Evolutionary conservation across 2,113 vertebrate genomes (phyloP).

Genomic region (Phylloscopus trochilus): DNA sequence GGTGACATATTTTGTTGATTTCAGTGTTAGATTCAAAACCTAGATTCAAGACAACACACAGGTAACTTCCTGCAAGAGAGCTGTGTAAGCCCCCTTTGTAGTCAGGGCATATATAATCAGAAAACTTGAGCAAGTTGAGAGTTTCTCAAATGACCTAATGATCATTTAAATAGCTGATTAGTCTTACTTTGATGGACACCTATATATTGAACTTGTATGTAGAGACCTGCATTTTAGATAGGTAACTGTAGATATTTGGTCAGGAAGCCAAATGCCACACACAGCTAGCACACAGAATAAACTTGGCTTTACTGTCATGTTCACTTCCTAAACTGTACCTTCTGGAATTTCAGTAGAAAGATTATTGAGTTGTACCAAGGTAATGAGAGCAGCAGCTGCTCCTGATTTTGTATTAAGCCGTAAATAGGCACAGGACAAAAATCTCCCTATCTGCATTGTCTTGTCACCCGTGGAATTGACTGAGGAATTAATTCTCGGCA

Average conservation of each 20-base stretch:
- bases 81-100: neutral
- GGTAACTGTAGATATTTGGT: neutral
- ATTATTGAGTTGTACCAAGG: neutral
- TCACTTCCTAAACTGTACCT: neutral
- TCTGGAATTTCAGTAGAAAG: neutral
- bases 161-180: neutral
- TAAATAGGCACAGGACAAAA: neutral
- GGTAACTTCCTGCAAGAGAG: neutral
- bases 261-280: neutral
- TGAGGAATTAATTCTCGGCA: neutral
- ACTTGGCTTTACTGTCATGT: neutral
- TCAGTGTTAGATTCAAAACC: neutral
- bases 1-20: neutral
- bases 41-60: neutral
- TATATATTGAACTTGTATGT: neutral
- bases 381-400: neutral
- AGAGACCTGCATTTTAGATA: neutral
- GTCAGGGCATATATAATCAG: neutral
- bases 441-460: neutral
- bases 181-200: neutral
- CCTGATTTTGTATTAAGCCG: neutral
- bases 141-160: neutral
- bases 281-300: neutral
- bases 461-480: neutral
- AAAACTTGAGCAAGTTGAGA: neutral